A percentile compares a stretch with the other conserved stretches of the same genome.
phyloP scores from a whole-genome alignment of 2,113 vertebrate species.

The Catharus bicknelli region DNA sequence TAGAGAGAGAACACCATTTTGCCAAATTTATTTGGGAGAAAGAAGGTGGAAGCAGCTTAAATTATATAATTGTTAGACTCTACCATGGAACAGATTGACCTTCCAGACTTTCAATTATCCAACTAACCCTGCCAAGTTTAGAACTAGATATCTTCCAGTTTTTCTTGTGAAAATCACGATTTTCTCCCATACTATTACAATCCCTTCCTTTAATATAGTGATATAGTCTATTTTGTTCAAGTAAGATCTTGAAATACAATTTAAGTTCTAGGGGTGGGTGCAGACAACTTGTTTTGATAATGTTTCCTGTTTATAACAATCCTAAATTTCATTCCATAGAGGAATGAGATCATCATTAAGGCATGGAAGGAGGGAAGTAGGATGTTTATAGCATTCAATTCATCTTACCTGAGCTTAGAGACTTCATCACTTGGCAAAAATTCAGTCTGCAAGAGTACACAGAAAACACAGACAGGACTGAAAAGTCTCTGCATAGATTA shows the following conservation, averaged over 20 bases:
- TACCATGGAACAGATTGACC: neutral
- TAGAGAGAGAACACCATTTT: neutral
- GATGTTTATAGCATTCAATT: conserved; percentile 3
- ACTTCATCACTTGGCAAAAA: neutral
- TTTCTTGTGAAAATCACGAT: neutral
- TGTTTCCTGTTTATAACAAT: conserved; percentile 58
- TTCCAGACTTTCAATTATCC: neutral
- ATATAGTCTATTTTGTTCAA: neutral
- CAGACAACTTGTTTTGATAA: conserved; percentile 35
- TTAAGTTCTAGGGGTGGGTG: neutral
- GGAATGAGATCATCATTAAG: conserved; percentile 15
- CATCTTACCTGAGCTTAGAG: conserved; percentile 1
- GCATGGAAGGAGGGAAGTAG: neutral
- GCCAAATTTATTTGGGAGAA: neutral
- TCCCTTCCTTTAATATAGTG: neutral
- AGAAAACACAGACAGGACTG: neutral
- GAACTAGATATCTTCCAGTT: neutral
- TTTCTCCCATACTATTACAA: neutral
- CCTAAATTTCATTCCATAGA: neutral
- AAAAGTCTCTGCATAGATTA: neutral
- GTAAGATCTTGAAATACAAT: conserved; percentile 15
- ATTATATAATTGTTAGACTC: neutral
- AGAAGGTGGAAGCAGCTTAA: neutral
- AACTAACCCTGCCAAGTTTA: neutral
- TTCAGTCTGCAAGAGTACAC: neutral